Conservation (phyloP, 1,140 invertebrate genomes). For the Tetranychus cinnabarinus region DNA sequence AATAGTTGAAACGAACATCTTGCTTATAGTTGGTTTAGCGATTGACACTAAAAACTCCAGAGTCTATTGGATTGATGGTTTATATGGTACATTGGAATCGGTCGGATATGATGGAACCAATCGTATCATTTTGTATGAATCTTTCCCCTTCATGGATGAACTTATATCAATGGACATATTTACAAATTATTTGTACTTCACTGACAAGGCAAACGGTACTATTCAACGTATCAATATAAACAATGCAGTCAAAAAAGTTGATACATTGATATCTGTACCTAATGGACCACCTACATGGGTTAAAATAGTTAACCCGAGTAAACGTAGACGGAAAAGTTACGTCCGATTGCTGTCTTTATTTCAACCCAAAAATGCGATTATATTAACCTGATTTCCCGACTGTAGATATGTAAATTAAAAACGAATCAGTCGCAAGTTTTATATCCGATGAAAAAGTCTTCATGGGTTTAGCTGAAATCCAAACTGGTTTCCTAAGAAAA, state of each 20-base stretch:
- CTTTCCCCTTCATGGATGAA: slow-evolving; percentile 39
- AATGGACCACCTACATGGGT: slow-evolving; percentile 62
- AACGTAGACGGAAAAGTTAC: slow-evolving; percentile 21
- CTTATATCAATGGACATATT: slow-evolving; percentile 79
- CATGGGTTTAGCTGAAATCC: too few species aligned
- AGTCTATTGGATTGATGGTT: slow-evolving; percentile 89
- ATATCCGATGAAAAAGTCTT: too few species aligned
- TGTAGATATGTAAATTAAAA: too few species aligned
- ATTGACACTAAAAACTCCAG: slow-evolving; percentile 51
- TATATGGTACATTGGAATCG: slow-evolving; percentile 58
- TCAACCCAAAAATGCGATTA: too few species aligned
- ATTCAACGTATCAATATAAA: neutral
- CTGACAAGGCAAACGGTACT: slow-evolving; percentile 30
- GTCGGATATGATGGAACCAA: slow-evolving; percentile 61
- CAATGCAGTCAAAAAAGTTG: neutral
- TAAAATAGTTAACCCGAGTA: slow-evolving; percentile 73
- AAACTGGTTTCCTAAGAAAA: too few species aligned
- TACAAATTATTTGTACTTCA: slow-evolving; percentile 86
- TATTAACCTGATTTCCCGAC: too few species aligned
- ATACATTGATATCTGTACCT: slow-evolving; percentile 11
- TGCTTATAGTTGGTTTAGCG: slow-evolving; percentile 89
- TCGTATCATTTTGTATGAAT: slow-evolving; percentile 35
- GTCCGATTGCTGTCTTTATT: too few species aligned
- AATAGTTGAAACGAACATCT: slow-evolving; percentile 62
- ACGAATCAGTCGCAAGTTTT: too few species aligned